Conservation (phyloP, 2,888 invertebrate species). For the Rhagonycha lutea region DNA sequence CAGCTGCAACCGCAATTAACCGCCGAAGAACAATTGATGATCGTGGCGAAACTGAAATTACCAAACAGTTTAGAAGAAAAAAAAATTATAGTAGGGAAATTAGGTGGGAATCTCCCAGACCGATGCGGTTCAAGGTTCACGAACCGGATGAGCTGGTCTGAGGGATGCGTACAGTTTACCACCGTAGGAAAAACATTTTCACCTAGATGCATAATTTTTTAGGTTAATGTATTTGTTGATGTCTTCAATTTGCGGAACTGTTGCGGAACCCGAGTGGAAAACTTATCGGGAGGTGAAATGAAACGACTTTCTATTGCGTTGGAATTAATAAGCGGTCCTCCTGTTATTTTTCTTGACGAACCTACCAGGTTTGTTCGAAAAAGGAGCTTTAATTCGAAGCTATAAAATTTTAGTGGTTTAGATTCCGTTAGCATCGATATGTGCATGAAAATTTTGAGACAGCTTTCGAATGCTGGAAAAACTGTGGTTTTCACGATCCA, state of each 20-base stretch:
- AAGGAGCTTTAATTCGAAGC: background rate
- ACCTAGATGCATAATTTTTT: too few species aligned
- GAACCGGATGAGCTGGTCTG: too few species aligned
- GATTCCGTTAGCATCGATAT: constrained; percentile 76
- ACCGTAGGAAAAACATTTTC: too few species aligned
- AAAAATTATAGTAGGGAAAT: too few species aligned
- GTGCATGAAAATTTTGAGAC: constrained; percentile 68
- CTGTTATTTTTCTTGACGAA: constrained; percentile 80
- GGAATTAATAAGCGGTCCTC: constrained; percentile 82
- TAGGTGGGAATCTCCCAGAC: too few species aligned
- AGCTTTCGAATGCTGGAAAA: constrained; percentile 70
- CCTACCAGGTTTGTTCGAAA: constrained; percentile 59
- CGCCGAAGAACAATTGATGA: too few species aligned
- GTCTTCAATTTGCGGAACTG: background rate
- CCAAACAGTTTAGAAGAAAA: too few species aligned
- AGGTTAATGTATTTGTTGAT: background rate
- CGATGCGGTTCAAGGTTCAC: too few species aligned
- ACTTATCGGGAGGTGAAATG: constrained; percentile 76
- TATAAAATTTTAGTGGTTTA: constrained; percentile 61
- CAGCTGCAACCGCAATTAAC: too few species aligned
- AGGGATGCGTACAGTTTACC: too few species aligned
- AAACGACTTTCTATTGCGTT: constrained; percentile 78
- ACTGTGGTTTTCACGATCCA: constrained; percentile 81
- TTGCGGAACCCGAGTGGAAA: constrained; percentile 61
- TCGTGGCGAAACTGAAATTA: too few species aligned